Evolutionary conservation across 2,797 vertebrate genomes (phyloP), one percentile per base, ranked within the genome.

Genomic region (Alcedo atthis): DNA sequence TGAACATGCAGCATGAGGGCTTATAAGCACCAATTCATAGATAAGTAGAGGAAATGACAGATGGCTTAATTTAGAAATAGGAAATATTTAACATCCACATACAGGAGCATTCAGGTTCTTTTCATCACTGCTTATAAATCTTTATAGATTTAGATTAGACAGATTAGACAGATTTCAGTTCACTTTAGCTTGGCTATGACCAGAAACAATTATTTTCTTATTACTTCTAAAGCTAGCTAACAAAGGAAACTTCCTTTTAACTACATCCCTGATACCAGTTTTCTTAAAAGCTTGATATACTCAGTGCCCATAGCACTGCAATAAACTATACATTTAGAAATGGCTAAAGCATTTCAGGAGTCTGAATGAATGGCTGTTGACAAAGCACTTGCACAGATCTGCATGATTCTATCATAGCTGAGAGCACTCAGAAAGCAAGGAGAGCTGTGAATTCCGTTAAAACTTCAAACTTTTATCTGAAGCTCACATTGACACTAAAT

Each of bases 1-100:
- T 69, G 55, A 81, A 61, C 40, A 33, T 35, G 6, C 61, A 82
- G 26, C 33, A 67, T 19, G 49, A 81, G 55, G 35, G 58, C n/a
- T 88, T 87, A 21, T 28, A 85, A 93, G 63, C 32, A 94, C 11
- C 70, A 86, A 43, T 82, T 85, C 81, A 64, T 49, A 81, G 32
- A 63, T 71, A 88, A 74, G 45, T 40, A 79, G 61, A 93, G 70
- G 59, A 92, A 90, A 82, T 75, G 48, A 58, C 18, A 62, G 40
- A 75, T 58, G 68, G 55, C 21, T 84, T 80, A 76, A 90, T 76
- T 90, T 85, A 94, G 84, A 85, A 82, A 87, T 7, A 62, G 58
- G 54, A 94, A 92, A 83, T 69, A 79, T 42, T 90, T 81, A 73
- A 40, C 33, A 94, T 48, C 24, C 19, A 66, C 33, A 69, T 17